Conservation (phyloP, 2,113 vertebrate species). For the Amia ocellicauda region DNA sequence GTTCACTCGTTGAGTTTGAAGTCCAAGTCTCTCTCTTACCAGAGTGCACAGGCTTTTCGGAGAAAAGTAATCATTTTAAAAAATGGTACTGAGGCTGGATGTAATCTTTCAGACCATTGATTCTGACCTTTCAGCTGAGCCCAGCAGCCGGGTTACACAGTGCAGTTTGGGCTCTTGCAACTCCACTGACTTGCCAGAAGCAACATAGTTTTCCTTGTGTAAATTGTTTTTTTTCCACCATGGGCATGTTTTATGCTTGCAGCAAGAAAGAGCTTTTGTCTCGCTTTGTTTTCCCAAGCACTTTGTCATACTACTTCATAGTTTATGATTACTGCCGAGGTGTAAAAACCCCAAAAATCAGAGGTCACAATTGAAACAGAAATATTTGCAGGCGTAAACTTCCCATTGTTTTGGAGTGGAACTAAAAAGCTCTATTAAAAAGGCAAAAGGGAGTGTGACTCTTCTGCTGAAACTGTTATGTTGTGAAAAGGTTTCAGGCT, state of each 20-base stretch:
- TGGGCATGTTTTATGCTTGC: background rate
- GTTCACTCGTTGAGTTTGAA: no score
- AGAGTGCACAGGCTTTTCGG: conserved; percentile 21
- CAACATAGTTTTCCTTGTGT: background rate
- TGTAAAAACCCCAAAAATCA: background rate
- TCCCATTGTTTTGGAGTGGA: no score
- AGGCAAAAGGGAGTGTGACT: no score
- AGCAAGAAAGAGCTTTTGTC: background rate
- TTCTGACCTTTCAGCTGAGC: background rate
- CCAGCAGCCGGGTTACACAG: background rate
- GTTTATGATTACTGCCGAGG: background rate
- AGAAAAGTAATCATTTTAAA: conserved; percentile 29
- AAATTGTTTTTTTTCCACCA: background rate
- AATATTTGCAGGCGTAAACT: no score
- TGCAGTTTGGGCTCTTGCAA: background rate
- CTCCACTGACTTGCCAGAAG: background rate
- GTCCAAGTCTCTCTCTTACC: no score
- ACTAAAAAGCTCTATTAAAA: no score
- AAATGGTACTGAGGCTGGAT: background rate
- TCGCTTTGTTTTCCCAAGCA: background rate
- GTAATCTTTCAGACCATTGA: background rate
- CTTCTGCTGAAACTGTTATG: no score
- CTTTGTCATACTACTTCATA: background rate
- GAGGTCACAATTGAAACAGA: no score
- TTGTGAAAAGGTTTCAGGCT: background rate